Evolutionary conservation across 2,113 vertebrate genomes (phyloP).

Genomic region (Conger conger): DNA sequence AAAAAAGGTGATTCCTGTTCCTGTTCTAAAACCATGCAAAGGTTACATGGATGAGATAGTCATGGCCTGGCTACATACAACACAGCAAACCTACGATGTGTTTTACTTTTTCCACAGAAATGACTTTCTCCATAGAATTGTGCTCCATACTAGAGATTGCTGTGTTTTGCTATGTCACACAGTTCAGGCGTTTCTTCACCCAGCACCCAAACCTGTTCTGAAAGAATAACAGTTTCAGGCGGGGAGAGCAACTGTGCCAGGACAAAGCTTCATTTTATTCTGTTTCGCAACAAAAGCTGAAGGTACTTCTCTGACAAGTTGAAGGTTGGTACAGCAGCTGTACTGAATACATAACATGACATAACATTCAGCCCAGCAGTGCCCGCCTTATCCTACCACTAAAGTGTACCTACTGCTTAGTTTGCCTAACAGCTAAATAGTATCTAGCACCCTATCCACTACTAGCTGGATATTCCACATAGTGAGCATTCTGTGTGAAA

Average conservation of each 20-base stretch:
- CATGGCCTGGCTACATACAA: background rate
- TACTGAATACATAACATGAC: background rate
- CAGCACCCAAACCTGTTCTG: background rate
- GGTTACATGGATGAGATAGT: slow-evolving; percentile 1
- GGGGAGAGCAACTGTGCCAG: background rate
- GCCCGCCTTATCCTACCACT: background rate
- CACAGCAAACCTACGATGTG: background rate
- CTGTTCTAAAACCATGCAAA: background rate
- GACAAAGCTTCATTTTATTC: background rate
- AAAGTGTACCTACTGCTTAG: too few species aligned
- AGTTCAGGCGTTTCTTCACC: background rate
- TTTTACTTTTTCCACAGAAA: background rate
- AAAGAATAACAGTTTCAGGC: background rate
- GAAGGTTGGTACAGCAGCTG: background rate
- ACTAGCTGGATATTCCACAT: too few species aligned
- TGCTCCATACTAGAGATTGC: background rate
- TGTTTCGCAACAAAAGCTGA: background rate
- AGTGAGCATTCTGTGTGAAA: too few species aligned
- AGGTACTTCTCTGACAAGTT: background rate
- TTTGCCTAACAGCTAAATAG: too few species aligned
- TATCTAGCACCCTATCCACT: too few species aligned
- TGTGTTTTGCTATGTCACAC: background rate
- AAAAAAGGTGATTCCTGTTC: background rate
- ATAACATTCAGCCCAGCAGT: too few species aligned
- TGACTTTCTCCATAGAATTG: background rate